Evolutionary conservation across 2,888 invertebrate species (phyloP).

Genomic region (Chrysolina haemoptera): DNA sequence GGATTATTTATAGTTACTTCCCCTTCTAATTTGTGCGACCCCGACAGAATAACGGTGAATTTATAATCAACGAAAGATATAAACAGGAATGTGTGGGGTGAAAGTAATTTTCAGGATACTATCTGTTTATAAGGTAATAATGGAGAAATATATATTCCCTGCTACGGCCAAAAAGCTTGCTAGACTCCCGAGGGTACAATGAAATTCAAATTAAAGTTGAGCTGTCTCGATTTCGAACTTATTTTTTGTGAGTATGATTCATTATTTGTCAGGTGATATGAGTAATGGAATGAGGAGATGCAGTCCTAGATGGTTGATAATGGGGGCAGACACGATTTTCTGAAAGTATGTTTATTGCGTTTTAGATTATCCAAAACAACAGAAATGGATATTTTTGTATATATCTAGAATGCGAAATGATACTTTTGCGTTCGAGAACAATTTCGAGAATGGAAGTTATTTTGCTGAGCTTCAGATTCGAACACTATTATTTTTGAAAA

Average conservation of each 20-base stretch:
- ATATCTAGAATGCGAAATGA: too few relatives aligned
- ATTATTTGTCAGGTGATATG: slow-evolving; percentile 35
- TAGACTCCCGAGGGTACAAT: slow-evolving; percentile 42
- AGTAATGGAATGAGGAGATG: slow-evolving; percentile 12
- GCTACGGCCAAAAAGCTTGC: slow-evolving; percentile 40
- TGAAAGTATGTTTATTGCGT: too few relatives aligned
- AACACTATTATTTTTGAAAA: too few relatives aligned
- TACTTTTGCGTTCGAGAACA: too few relatives aligned
- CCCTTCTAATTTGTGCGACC: slow-evolving; percentile 54
- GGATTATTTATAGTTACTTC: slow-evolving; percentile 54
- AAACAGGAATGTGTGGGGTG: slow-evolving; percentile 53
- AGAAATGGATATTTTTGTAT: too few relatives aligned
- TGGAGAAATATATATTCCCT: slow-evolving; percentile 52
- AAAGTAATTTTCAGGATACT: slow-evolving; percentile 54
- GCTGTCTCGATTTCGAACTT: slow-evolving; percentile 48
- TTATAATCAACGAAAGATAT: slow-evolving; percentile 56
- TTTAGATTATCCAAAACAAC: too few relatives aligned
- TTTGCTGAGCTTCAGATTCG: too few relatives aligned
- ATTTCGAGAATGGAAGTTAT: too few relatives aligned
- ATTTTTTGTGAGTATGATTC: slow-evolving; percentile 24
- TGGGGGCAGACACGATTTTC: too few relatives aligned
- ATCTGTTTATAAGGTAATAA: slow-evolving; percentile 57
- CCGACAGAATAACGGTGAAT: slow-evolving; percentile 55
- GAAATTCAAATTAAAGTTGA: slow-evolving; percentile 54
- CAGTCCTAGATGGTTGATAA: too few relatives aligned